phyloP scores from a whole-genome alignment of 2,888 invertebrate genomes.

The Cantharis lateralis region DNA sequence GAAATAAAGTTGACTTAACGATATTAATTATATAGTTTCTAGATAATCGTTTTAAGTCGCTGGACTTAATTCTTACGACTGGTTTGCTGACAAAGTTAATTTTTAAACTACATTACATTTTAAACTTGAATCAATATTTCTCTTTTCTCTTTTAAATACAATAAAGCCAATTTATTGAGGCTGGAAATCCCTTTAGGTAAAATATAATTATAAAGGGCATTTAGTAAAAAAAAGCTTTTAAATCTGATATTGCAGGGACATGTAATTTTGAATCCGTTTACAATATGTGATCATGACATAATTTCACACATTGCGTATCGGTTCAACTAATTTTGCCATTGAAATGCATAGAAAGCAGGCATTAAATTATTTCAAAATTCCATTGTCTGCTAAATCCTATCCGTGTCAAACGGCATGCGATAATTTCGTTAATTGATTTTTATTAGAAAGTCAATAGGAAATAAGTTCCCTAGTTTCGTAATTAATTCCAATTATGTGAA shows the following conservation, averaged over 20 bases:
- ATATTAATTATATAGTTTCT: no score
- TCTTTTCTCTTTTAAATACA: not conserved
- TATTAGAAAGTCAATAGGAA: conserved; percentile 6
- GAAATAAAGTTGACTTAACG: no score
- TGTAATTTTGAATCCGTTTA: conserved; percentile 13
- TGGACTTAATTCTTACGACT: no score
- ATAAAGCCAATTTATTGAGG: not conserved
- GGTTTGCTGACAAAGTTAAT: not conserved
- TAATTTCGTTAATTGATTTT: conserved; percentile 15
- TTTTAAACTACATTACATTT: not conserved
- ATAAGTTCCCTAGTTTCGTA: conserved; percentile 10
- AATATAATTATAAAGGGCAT: not conserved
- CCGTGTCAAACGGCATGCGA: not conserved
- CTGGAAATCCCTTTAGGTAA: not conserved
- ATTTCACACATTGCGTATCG: conserved; percentile 14
- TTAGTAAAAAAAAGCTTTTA: not conserved
- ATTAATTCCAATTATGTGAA: conserved; percentile 31
- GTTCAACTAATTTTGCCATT: conserved; percentile 14
- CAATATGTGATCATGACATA: conserved; percentile 19
- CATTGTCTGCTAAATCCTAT: conserved; percentile 5
- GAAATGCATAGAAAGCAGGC: conserved; percentile 10
- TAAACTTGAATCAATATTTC: no score
- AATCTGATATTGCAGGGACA: not conserved
- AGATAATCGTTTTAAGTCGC: no score
- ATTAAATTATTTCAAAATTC: conserved; percentile 19